Evolutionary conservation across 2,797 vertebrate genomes (phyloP).

Genomic region (Cryptoblepharus egeriae): DNA sequence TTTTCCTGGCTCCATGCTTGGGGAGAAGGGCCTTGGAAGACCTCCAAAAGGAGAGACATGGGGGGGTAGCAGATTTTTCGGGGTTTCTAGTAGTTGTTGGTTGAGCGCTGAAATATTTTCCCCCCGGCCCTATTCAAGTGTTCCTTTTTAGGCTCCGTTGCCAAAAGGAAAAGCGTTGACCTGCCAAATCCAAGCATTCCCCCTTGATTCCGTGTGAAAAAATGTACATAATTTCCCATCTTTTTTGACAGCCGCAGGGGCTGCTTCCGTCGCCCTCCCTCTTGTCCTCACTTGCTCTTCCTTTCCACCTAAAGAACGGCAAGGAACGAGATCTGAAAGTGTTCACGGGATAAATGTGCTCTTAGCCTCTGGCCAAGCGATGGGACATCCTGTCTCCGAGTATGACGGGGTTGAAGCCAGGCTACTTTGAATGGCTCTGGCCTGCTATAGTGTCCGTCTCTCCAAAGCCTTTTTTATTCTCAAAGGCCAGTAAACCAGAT

Average conservation of each 20-base stretch:
- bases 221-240: slow-evolving; percentile 44
- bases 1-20: not conserved
- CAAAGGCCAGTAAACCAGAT: not conserved
- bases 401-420: not conserved
- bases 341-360: too few species aligned
- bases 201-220: slow-evolving; percentile 36
- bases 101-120: slow-evolving; percentile 9
- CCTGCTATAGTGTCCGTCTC: too few species aligned
- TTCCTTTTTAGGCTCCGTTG: slow-evolving; percentile 47
- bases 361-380: not conserved
- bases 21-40: not conserved
- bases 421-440: not conserved
- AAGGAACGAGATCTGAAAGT: not conserved
- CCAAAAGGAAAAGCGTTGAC: slow-evolving; percentile 55
- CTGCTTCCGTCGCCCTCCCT: too few species aligned
- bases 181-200: slow-evolving; percentile 41
- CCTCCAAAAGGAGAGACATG: slow-evolving; percentile 31
- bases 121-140: slow-evolving; percentile 33
- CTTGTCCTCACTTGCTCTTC: not conserved
- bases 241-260: fast-evolving
- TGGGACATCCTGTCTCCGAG: not conserved
- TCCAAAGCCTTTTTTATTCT: not conserved
- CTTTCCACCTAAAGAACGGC: fast-evolving
- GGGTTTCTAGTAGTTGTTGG: not conserved
- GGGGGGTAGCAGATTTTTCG: slow-evolving; percentile 33